phyloP scores from a whole-genome alignment of 2,888 invertebrate species.

The Dicyrtoma fusca region DNA sequence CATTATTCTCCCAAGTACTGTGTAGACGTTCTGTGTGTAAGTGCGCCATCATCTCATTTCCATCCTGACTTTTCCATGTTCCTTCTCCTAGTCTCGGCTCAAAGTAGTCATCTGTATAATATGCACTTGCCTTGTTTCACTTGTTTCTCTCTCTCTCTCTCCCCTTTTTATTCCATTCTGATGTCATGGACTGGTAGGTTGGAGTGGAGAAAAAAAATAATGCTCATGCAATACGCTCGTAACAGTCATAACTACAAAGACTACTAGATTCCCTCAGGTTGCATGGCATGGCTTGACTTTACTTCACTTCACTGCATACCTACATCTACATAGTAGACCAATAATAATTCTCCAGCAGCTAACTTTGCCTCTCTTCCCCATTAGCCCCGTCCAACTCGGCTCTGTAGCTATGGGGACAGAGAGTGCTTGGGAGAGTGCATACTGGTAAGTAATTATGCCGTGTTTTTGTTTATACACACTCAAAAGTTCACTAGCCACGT shows the following conservation, averaged over 20 bases:
- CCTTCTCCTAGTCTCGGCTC: neutral
- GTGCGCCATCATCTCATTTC: conserved; percentile 22
- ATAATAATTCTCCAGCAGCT: neutral
- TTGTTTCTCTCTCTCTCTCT: conserved; percentile 30
- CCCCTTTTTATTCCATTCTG: neutral
- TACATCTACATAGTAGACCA: too few species aligned
- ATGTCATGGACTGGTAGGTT: neutral
- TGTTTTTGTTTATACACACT: too few species aligned
- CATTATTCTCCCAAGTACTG: conserved; percentile 40
- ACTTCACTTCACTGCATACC: too few species aligned
- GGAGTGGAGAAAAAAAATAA: neutral
- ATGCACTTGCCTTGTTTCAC: conserved; percentile 7
- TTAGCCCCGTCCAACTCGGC: too few species aligned
- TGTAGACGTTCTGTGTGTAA: conserved; percentile 14
- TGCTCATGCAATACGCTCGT: conserved; percentile 20
- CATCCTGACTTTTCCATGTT: conserved; percentile 1
- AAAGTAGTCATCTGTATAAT: neutral
- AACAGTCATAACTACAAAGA: neutral
- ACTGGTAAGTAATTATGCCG: too few species aligned
- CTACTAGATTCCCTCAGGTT: too few species aligned
- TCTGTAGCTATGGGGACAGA: too few species aligned
- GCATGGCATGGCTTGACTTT: too few species aligned
- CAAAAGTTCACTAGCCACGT: too few species aligned
- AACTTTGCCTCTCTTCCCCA: neutral
- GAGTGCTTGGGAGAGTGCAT: too few species aligned